Evolutionary conservation across 2,797 vertebrate species (phyloP).

Genomic region (Capromys pilorides): DNA sequence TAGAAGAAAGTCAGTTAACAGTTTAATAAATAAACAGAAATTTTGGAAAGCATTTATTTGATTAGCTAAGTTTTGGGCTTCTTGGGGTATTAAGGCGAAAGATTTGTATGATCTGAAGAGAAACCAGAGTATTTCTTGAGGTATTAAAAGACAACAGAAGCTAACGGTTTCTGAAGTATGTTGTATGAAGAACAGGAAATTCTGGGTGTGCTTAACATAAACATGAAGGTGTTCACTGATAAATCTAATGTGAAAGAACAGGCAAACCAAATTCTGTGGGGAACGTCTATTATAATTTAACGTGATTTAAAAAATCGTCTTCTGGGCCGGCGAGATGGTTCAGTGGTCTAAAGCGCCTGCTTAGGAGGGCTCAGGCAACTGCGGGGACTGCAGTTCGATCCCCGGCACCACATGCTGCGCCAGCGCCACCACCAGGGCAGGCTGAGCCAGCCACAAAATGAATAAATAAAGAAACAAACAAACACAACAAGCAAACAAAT

Average conservation of each 20-base stretch:
- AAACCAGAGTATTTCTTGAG: background rate
- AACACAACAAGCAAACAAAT: too few species aligned
- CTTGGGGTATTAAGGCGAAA: background rate
- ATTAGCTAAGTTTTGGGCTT: conserved; percentile 33
- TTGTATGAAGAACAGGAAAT: background rate
- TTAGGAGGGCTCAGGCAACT: too few species aligned
- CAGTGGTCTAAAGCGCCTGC: too few species aligned
- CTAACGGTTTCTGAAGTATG: background rate
- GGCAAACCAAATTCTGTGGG: background rate
- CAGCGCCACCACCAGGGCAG: too few species aligned
- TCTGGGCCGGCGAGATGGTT: too few species aligned
- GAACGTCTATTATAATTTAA: background rate
- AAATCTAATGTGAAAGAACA: background rate
- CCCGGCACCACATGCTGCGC: too few species aligned
- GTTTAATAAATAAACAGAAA: background rate
- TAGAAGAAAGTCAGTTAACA: conserved; percentile 5
- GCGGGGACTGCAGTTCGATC: too few species aligned
- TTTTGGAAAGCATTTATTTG: conserved; percentile 33
- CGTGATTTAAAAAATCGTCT: too few species aligned
- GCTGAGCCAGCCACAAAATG: too few species aligned
- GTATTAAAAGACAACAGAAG: background rate
- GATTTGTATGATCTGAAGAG: too few species aligned
- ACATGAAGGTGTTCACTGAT: background rate
- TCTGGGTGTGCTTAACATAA: background rate
- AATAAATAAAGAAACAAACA: too few species aligned